Conservation (phyloP, 2,888 invertebrate genomes). For the Dascillus cervinus region DNA sequence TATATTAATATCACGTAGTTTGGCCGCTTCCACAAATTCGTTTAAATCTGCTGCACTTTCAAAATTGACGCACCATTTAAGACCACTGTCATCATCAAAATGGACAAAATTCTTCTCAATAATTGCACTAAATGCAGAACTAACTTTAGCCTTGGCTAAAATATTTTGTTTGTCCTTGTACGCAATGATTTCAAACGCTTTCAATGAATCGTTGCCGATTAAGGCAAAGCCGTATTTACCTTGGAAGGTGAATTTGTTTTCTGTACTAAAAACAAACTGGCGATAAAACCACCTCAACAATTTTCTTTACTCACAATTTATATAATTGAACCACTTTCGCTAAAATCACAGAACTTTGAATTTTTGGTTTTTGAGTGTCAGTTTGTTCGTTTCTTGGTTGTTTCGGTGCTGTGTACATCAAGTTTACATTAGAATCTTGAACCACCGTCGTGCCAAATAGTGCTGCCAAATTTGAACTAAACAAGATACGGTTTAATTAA, state of each 20-base stretch:
- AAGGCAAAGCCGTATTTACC: slow-evolving; percentile 44
- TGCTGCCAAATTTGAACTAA: slow-evolving; percentile 28
- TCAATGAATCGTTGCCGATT: slow-evolving; percentile 32
- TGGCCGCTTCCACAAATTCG: slow-evolving; percentile 22
- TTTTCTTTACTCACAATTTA: slow-evolving; percentile 29
- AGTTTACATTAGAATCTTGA: slow-evolving; percentile 15
- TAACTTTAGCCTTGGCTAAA: slow-evolving; percentile 27
- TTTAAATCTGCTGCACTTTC: slow-evolving; percentile 22
- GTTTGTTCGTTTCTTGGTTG: slow-evolving; percentile 24
- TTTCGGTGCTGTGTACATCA: slow-evolving; percentile 31
- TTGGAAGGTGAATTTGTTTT: slow-evolving; percentile 29
- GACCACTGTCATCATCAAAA: slow-evolving; percentile 30
- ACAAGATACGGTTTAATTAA: slow-evolving; percentile 8
- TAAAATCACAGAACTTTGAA: slow-evolving; percentile 23
- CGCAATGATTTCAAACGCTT: slow-evolving; percentile 32
- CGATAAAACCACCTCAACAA: neutral
- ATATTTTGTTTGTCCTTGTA: slow-evolving; percentile 37
- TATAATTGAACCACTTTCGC: slow-evolving; percentile 28
- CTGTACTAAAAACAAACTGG: slow-evolving; percentile 27
- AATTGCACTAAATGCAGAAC: slow-evolving; percentile 19
- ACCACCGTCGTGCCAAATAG: slow-evolving; percentile 21
- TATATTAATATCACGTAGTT: slow-evolving; percentile 6
- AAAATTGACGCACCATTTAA: slow-evolving; percentile 34
- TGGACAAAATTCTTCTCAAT: slow-evolving; percentile 28
- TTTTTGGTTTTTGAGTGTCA: slow-evolving; percentile 9